These are phyloP conservation scores for Tethea ocularis DNA, from an alignment of 2,888 invertebrate genomes.

Conservation along the genomic window DNA sequence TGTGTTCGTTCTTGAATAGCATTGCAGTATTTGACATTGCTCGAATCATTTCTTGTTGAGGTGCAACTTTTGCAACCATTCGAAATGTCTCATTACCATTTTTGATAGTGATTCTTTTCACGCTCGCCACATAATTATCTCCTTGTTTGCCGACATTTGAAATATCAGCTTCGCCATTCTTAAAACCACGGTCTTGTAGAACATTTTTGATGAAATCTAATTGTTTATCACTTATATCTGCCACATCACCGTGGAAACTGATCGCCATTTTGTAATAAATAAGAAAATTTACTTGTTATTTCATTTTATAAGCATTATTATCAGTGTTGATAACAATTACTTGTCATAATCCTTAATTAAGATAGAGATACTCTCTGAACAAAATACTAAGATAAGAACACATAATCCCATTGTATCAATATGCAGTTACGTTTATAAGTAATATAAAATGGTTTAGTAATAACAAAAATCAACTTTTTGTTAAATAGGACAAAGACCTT, in stretches of 20 bases:
- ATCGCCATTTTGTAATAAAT: slow-evolving; percentile 22
- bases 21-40: slow-evolving; percentile 20
- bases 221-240: slow-evolving; percentile 37
- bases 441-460: too few species aligned
- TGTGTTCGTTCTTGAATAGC: slow-evolving; percentile 47
- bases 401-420: too few species aligned
- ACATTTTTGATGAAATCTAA: slow-evolving; percentile 42
- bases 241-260: slow-evolving; percentile 41
- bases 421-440: too few species aligned
- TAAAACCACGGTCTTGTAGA: slow-evolving; percentile 40
- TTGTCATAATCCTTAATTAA: neutral
- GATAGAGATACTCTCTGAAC: neutral
- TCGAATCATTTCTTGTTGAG: slow-evolving; percentile 31
- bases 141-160: slow-evolving; percentile 42
- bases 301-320: slow-evolving; percentile 1
- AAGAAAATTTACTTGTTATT: neutral
- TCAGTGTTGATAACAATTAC: neutral
- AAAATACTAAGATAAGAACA: neutral
- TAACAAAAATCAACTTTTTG: too few species aligned
- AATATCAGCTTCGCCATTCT: slow-evolving; percentile 35
- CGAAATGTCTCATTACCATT: slow-evolving; percentile 37
- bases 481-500: too few species aligned
- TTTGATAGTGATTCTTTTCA: slow-evolving; percentile 38
- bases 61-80: slow-evolving; percentile 58
- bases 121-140: slow-evolving; percentile 45